Evolutionary conservation across 2,113 vertebrate species (phyloP), one percentile per base, ranked within the genome.

Genomic region (Lichenostomus cassidix): DNA sequence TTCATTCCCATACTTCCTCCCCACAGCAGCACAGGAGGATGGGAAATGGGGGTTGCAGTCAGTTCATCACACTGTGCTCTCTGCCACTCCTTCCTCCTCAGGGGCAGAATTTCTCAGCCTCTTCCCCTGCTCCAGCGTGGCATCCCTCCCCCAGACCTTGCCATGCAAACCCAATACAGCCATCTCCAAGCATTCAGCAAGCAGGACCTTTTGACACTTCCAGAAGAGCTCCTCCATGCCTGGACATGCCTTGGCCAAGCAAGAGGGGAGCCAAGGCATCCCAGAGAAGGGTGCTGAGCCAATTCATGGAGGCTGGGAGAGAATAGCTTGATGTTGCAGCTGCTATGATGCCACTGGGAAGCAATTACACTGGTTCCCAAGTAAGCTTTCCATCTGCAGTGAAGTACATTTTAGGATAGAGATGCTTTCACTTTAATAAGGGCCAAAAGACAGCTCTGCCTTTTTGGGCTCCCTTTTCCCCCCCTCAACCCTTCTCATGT

Each of bases 81-180:
- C 49, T 37, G 56, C 12, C 63, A 49, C 47, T 37, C 31, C 15
- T 63, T 90, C 22, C 19, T 33, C 42, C 31, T 70, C 56, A 44
- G 27, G 31, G 33, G 19, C 31, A 77, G 42, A 55, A 77, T 12
- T 77, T 63, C 31, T 42, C 31, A 14, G 7, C 33, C 22, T 44
- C 27, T 63, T 49, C 18, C 27, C 25, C 15, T 50, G 22, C 23
- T 70, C 31, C 71, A 44, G 18, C 0, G 0, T 33, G 18, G 42
- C 15, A 10, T 49, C 3, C 6, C 7, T 20, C 4, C 15, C 12
- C 4, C 0, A 46, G 4, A 74, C 3, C 15, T 47, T 31, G 7
- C 25, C 44, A 75, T 2, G 1, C 20, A 79, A 69, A 46, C 23
- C 25, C 33, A 56, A 15, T 15, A 35, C 19, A 52, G 37, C 33